These are phyloP conservation scores for Xiphorhynchus erythropygius DNA, from an alignment of 2,797 vertebrate genomes.

Conservation along the genomic window DNA sequence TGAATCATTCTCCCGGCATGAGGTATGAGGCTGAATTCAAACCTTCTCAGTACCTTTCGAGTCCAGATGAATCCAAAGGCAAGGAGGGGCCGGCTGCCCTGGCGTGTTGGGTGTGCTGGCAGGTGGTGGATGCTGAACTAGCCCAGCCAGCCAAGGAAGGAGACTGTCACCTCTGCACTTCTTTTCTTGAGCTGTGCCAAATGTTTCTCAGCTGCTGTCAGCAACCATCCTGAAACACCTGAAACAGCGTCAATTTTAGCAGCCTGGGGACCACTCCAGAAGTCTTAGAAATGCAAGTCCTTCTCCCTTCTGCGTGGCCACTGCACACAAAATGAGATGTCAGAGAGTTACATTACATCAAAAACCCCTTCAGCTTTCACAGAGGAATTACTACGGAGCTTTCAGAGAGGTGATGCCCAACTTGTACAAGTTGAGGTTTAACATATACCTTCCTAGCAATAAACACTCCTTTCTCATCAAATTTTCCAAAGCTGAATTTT, in stretches of 20 bases:
- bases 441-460: background rate
- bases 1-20: background rate
- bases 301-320: background rate
- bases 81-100: background rate
- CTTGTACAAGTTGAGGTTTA: background rate
- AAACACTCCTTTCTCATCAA: background rate
- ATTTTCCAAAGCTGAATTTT: accelerated
- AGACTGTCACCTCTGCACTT: background rate
- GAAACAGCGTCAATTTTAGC: background rate
- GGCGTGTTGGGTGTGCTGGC: background rate
- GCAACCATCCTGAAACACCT: background rate
- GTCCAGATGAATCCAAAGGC: background rate
- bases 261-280: background rate
- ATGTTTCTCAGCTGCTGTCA: background rate
- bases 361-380: background rate
- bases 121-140: background rate
- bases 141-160: background rate
- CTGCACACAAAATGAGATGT: background rate
- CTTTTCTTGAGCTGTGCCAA: background rate
- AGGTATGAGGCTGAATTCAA: background rate
- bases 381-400: background rate
- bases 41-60: background rate
- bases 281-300: background rate
- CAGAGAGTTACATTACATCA: background rate
- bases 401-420: background rate